Base-by-base conservation (phyloP, 2,888 invertebrate genomes). In the Rotaria macrura region DNA sequence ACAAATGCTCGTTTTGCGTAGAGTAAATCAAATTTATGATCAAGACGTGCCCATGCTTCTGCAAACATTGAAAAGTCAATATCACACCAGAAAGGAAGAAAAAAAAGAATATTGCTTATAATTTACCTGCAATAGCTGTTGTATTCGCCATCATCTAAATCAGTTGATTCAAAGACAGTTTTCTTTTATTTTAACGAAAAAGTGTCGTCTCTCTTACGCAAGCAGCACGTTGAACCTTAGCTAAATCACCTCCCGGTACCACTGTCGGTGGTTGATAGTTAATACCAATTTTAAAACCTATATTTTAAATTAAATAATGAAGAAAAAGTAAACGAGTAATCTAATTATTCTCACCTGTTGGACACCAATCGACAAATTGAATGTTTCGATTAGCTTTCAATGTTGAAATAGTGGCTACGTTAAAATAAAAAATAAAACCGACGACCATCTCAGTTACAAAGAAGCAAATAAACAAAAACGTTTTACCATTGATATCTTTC, bases 181-280 rank as follows among this genome's bases (percentile, higher is more conserved):
- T 23, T 23, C 23, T 23, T 5, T 52, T 52, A 2, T 52, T 52
- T 5, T 52, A 5, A 52, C 4, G 10, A 3, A 9, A 57, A 29
- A 10, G 7, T n/a, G 5, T 29, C 17, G 5, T 29, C 17, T 34
- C 2, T 29, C 10, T 65, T 34, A 65, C 65, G 87, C 91, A 91
- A 55, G 91, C 91, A 72, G 91, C 91, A 86, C 92, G 88, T 86
- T 90, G 91, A 14, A 92, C 91, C 88, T 92, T 92, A 65, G 92
- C 92, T 88, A 95, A 94, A 88, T 96, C 96, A 65, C 96, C 96
- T 17, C 96, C 96, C n/a, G 96, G 96, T 85, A 96, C 96, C 43
- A 95, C 95, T 38, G 87, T 88, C 20, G 87, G 87, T 47, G 87
- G 85, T 87, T 90, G 95, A 92, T 95, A 95, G 93, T 95, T 96